A percentile compares a stretch with the other conserved stretches of the same genome.
phyloP scores from a whole-genome alignment of 2,113 vertebrate species.

The Odobenus rosmarus region DNA sequence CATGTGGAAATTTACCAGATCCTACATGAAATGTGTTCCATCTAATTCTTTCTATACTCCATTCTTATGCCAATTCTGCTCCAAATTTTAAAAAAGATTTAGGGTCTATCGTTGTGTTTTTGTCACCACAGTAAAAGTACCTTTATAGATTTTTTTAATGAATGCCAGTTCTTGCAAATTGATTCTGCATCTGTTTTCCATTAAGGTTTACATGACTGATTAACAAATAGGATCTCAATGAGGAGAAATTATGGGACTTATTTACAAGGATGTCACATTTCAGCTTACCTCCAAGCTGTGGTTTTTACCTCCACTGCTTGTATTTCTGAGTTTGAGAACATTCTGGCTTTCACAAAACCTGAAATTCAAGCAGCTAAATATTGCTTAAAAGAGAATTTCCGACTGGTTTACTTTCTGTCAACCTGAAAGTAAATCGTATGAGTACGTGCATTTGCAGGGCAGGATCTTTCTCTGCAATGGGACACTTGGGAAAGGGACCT shows the following conservation, averaged over 20 bases:
- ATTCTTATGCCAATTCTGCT: conserved; percentile 17
- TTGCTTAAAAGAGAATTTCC: conserved; percentile 48
- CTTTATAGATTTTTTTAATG: conserved; percentile 76
- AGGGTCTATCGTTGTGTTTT: conserved; percentile 48
- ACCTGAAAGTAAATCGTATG: background rate
- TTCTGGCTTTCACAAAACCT: conserved; percentile 73
- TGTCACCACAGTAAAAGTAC: conserved; percentile 56
- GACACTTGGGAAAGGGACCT: background rate
- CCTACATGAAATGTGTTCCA: background rate
- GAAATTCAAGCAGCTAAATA: conserved; percentile 55
- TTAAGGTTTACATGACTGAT: conserved; percentile 77
- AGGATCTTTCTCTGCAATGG: background rate
- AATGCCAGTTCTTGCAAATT: conserved; percentile 73
- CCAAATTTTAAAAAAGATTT: background rate
- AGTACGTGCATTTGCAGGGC: background rate
- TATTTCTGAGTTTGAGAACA: conserved; percentile 54
- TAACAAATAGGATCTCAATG: conserved; percentile 73
- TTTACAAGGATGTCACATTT: conserved; percentile 75
- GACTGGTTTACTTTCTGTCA: background rate
- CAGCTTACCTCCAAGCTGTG: conserved; percentile 60
- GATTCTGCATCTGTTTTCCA: conserved; percentile 68
- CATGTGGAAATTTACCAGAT: background rate
- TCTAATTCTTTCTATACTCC: conserved; percentile 4
- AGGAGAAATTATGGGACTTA: conserved; percentile 65
- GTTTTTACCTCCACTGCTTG: background rate